Conservation (phyloP, 2,888 invertebrate genomes). For the Cheilosia vulpina region DNA sequence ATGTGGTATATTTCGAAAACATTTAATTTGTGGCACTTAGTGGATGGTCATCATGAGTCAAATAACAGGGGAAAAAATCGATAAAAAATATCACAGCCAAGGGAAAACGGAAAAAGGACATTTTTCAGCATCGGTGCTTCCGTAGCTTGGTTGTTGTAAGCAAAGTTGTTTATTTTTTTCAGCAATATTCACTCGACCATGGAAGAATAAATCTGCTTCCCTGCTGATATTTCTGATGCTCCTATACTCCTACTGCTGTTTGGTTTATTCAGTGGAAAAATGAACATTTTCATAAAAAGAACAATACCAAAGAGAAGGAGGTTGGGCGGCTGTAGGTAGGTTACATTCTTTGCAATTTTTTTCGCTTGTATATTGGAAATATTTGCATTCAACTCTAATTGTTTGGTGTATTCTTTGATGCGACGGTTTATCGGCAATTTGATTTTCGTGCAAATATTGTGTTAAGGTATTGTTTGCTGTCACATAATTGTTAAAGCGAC, state of each 20-base stretch:
- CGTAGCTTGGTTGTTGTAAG: constrained; percentile 17
- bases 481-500: constrained; percentile 11
- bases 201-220: constrained; percentile 29
- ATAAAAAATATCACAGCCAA: constrained; percentile 2
- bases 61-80: neutral
- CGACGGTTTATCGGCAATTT: constrained; percentile 14
- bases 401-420: constrained; percentile 9
- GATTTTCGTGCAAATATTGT: constrained; percentile 20
- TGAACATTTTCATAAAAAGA: constrained; percentile 6
- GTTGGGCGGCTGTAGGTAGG: neutral
- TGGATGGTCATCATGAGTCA: constrained; percentile 14
- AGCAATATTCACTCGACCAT: constrained; percentile 36
- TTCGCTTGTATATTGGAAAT: constrained; percentile 24
- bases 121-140: constrained; percentile 54
- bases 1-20: neutral
- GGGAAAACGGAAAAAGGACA: constrained; percentile 43
- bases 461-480: constrained; percentile 12
- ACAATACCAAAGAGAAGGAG: neutral
- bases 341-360: neutral
- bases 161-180: neutral
- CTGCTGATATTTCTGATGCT: constrained; percentile 9
- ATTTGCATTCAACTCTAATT: constrained; percentile 55
- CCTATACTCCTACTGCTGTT: neutral
- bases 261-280: constrained; percentile 44
- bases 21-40: constrained; percentile 38